These are phyloP conservation scores for Hylia prasina DNA, from an alignment of 2,113 vertebrate species.

Conservation along the genomic window DNA sequence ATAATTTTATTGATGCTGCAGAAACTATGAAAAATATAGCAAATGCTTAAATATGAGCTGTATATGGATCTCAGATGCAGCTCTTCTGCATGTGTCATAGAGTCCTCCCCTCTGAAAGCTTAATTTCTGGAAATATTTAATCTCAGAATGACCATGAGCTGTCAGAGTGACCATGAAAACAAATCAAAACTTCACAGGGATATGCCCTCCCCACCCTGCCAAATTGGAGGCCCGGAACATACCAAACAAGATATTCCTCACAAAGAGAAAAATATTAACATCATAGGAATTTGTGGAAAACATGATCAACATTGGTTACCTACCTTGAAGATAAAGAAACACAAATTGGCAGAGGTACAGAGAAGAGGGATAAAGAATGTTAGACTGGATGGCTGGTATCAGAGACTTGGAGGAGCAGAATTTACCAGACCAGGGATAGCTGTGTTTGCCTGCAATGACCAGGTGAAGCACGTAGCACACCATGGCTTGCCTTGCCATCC, in stretches of 20 bases:
- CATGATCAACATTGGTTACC: not conserved
- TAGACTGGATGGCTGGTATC: not conserved
- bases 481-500: not conserved
- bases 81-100: not conserved
- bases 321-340: not conserved
- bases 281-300: not conserved
- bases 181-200: not conserved
- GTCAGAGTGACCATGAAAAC: not conserved
- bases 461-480: rapidly evolving
- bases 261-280: not conserved
- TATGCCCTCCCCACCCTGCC: rapidly evolving
- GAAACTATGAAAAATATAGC: not conserved
- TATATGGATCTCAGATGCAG: not conserved
- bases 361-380: not conserved
- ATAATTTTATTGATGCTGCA: not conserved
- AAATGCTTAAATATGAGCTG: not conserved
- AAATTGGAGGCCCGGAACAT: not conserved
- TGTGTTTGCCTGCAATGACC: not conserved
- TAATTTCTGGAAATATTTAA: not conserved
- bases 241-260: not conserved
- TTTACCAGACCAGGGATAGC: not conserved
- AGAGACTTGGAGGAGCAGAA: not conserved
- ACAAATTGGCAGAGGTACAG: not conserved
- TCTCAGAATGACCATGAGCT: not conserved
- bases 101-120: not conserved